Base-by-base conservation (phyloP, 2,888 invertebrate species). In the Ferdinandea cuprea region DNA sequence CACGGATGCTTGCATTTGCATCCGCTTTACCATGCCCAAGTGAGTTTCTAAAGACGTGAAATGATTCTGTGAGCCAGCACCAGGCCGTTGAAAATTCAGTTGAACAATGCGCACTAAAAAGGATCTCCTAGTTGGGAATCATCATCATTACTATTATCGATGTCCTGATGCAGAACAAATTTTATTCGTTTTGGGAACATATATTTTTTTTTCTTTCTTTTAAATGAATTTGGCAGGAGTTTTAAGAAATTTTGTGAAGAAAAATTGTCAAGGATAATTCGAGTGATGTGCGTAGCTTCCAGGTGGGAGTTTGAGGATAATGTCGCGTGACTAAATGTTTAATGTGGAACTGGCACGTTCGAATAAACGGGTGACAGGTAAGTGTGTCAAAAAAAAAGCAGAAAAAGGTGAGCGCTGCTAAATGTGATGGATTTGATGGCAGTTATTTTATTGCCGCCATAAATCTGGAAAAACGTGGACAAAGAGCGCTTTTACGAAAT, bases 51-150 rank as follows among this genome's bases (percentile, higher is more conserved):
- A 78, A 44, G 61, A 44, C 83, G 40, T 83, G 46, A 71, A 77
- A 77, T 48, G 65, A 61, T 28, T 30, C 32, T 11, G 48, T 40
- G 59, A 25, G 35, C 28, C 13, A 56, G 78, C 83, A 83, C 78
- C 83, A 78, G 83, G 83, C 83, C 83, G 83, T 83, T 83, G 73
- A 83, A 83, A 83, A 83, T 83, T 83, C 66, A 54, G 32, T 46
- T 61, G 17, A 68, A 80, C 74, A 80, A 80, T 66, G 42, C 3
- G 25, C 56, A 25, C 25, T 6, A 2, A 48, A 77, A 61, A 68
- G 44, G 72, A 68, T 71, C 61, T 13, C 46, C 30, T 56, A 11
- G 7, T 30, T 52, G 44, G 50, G 46, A 50, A 58, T 63, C 59
- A 68, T 63, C 74, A 68, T 73, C 66, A 63, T 66, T 30, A 59